Conservation (phyloP, 2,797 vertebrate species). For the Chiroxiphia lanceolata region DNA sequence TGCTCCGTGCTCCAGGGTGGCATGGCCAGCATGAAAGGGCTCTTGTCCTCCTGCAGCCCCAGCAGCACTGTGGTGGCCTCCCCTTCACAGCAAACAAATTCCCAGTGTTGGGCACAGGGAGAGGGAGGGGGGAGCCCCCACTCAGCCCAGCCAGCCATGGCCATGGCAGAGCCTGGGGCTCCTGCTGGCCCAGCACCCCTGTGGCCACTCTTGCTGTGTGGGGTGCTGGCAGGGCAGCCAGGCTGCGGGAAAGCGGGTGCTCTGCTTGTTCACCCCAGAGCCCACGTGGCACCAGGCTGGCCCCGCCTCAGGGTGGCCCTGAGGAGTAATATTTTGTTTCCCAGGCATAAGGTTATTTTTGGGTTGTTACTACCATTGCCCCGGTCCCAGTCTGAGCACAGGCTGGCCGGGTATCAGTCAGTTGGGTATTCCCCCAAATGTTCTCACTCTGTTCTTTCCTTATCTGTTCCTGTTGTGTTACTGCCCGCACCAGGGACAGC, state of each 20-base stretch:
- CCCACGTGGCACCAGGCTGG: accelerated
- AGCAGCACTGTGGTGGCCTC: background rate
- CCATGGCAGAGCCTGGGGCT: background rate
- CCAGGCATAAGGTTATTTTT: background rate
- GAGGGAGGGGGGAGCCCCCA: background rate
- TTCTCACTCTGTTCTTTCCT: background rate
- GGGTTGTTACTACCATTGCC: background rate
- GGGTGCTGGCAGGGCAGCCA: background rate
- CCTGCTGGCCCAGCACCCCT: background rate
- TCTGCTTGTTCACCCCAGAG: background rate
- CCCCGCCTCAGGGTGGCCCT: background rate
- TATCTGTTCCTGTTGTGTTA: background rate
- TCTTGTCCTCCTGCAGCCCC: slow-evolving; percentile 23
- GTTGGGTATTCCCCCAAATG: background rate
- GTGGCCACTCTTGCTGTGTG: background rate
- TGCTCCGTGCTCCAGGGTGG: background rate
- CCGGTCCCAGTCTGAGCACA: background rate
- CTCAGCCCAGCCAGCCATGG: background rate
- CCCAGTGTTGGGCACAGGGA: background rate
- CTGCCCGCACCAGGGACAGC: background rate
- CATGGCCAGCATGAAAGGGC: background rate
- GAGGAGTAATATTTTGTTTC: background rate
- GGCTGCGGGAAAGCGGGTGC: accelerated
- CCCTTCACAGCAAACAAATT: background rate
- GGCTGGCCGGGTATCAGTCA: background rate